Conservation (phyloP, 1,140 invertebrate genomes). For the Pygmarrhopalites habei region DNA sequence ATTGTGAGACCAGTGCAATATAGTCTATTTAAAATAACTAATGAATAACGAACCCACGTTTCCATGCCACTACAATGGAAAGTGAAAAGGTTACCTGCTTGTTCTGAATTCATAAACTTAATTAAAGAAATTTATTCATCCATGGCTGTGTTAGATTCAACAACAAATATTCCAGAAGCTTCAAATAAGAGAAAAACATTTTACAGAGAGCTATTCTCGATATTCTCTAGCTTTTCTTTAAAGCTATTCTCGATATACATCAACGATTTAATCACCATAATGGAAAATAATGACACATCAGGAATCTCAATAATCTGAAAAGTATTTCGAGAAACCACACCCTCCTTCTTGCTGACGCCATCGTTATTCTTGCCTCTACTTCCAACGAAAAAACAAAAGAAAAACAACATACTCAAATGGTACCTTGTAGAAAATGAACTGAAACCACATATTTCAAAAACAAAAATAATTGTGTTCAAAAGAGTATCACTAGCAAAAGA, state of each 20-base stretch:
- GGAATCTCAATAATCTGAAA: background rate
- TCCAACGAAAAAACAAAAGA: background rate
- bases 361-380: background rate
- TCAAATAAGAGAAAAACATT: background rate
- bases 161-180: background rate
- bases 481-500: conserved; percentile 5
- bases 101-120: background rate
- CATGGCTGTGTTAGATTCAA: background rate
- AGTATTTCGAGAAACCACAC: background rate
- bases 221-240: no score
- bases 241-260: conserved; percentile 11
- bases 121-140: conserved; percentile 10
- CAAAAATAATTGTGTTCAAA: conserved; percentile 35
- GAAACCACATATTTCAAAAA: conserved; percentile 29
- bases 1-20: no score
- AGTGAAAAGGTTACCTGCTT: no score
- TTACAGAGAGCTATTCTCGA: conserved; percentile 21
- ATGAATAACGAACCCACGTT: no score
- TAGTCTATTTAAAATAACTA: no score
- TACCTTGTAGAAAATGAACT: conserved; percentile 29
- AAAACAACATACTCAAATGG: background rate
- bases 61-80: no score
- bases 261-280: background rate
- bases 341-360: conserved; percentile 10
- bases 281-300: background rate